Conservation (phyloP, 2,113 vertebrate genomes). For the Notothenia rossii region DNA sequence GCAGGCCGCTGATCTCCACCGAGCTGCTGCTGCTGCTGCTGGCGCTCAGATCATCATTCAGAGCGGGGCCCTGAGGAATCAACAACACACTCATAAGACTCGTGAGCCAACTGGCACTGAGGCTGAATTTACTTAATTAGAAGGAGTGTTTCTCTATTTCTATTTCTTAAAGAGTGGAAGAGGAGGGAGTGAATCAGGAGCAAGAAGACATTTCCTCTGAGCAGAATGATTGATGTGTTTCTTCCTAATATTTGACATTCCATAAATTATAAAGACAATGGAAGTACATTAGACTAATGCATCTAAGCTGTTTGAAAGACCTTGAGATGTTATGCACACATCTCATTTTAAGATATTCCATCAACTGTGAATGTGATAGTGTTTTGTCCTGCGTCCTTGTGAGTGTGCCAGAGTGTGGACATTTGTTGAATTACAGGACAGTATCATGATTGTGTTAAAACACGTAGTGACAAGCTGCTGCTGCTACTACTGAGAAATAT, state of each 20-base stretch:
- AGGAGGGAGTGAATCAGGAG: constrained; percentile 17
- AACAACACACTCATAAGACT: constrained; percentile 20
- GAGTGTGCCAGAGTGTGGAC: constrained; percentile 18
- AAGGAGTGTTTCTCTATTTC: constrained; percentile 19
- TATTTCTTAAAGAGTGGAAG: constrained; percentile 1
- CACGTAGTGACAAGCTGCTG: neutral
- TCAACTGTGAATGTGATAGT: constrained; percentile 32
- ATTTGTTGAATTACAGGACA: constrained; percentile 8
- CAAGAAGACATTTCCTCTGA: neutral
- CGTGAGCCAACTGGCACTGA: constrained; percentile 19
- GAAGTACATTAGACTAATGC: constrained; percentile 13
- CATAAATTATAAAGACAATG: constrained; percentile 7
- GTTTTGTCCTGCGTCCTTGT: constrained; percentile 6
- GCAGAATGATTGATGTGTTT: constrained; percentile 24
- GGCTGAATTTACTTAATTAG: constrained; percentile 34
- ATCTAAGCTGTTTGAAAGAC: constrained; percentile 14
- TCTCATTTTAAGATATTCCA: constrained; percentile 24
- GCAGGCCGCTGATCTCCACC: constrained; percentile 90
- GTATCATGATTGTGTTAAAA: neutral
- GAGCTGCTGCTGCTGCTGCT: constrained; percentile 93
- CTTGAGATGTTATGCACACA: constrained; percentile 19
- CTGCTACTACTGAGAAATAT: neutral
- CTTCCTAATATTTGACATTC: neutral
- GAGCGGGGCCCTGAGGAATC: constrained; percentile 85
- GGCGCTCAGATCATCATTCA: constrained; percentile 91